Evolutionary conservation across 2,113 vertebrate species (phyloP).

Genomic region (Scomber scombrus): DNA sequence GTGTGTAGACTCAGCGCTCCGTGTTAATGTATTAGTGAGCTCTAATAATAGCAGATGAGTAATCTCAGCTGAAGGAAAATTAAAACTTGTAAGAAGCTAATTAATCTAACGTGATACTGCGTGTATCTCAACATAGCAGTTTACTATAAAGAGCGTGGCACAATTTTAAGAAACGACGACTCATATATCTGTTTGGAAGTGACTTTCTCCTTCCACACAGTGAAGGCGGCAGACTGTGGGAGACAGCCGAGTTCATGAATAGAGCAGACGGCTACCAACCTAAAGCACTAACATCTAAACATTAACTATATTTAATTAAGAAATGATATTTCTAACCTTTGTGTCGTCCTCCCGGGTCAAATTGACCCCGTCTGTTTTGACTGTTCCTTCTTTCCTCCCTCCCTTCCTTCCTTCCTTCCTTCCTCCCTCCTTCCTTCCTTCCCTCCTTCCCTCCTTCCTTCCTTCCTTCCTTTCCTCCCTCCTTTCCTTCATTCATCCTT

Average conservation of each 20-base stretch:
- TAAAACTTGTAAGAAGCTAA: neutral
- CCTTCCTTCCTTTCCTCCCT: too few relatives aligned
- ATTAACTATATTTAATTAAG: neutral
- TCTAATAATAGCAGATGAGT: too few relatives aligned
- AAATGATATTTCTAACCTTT: too few relatives aligned
- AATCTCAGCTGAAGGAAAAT: neutral
- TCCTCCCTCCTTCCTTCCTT: too few relatives aligned
- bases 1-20: neutral
- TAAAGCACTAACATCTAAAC: neutral
- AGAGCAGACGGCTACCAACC: neutral
- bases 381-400: too few relatives aligned
- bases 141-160: too few relatives aligned
- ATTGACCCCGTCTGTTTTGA: too few relatives aligned
- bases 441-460: too few relatives aligned
- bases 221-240: neutral
- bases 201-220: neutral
- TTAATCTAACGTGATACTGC: neutral
- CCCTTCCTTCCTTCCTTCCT: too few relatives aligned
- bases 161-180: neutral
- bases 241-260: neutral
- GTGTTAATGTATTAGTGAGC: neutral
- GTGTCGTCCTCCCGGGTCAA: too few relatives aligned
- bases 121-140: neutral
- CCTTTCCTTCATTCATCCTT: too few relatives aligned
- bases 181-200: neutral